phyloP scores from a whole-genome alignment of 2,797 vertebrate species.

The Amblyopsis hoosieri region DNA sequence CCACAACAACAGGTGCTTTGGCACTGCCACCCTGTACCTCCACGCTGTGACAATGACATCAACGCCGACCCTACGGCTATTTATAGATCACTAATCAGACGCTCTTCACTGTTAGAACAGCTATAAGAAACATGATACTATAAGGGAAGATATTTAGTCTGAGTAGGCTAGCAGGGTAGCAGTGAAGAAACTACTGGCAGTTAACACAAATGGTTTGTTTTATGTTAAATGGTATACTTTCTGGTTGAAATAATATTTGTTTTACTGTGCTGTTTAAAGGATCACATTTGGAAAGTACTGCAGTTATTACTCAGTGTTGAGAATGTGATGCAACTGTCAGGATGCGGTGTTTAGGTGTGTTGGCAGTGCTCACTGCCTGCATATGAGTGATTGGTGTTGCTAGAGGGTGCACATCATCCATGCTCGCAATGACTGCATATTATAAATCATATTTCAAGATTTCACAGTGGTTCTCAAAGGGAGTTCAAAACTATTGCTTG shows the following conservation, averaged over 20 bases:
- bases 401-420: neutral
- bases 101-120: slow-evolving; percentile 77
- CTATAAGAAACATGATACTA: slow-evolving; percentile 66
- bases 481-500: no score
- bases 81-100: slow-evolving; percentile 94
- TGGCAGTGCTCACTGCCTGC: slow-evolving; percentile 7
- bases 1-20: slow-evolving; percentile 99
- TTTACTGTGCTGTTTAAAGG: no score
- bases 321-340: neutral
- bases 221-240: neutral
- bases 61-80: slow-evolving; percentile 96
- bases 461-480: no score
- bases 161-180: slow-evolving; percentile 33
- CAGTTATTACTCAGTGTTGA: no score
- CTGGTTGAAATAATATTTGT: no score
- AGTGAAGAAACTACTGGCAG: slow-evolving; percentile 26
- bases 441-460: no score
- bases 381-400: slow-evolving; percentile 30
- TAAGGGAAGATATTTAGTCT: slow-evolving; percentile 31
- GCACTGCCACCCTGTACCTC: slow-evolving; percentile 93
- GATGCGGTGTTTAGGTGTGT: slow-evolving; percentile 21
- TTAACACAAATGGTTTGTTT: slow-evolving; percentile 1
- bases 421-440: slow-evolving; percentile 39
- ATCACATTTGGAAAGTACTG: no score
- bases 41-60: slow-evolving; percentile 99